Base-by-base conservation (phyloP, 2,113 vertebrate species). In the Tretioscincus oriximinensis region DNA sequence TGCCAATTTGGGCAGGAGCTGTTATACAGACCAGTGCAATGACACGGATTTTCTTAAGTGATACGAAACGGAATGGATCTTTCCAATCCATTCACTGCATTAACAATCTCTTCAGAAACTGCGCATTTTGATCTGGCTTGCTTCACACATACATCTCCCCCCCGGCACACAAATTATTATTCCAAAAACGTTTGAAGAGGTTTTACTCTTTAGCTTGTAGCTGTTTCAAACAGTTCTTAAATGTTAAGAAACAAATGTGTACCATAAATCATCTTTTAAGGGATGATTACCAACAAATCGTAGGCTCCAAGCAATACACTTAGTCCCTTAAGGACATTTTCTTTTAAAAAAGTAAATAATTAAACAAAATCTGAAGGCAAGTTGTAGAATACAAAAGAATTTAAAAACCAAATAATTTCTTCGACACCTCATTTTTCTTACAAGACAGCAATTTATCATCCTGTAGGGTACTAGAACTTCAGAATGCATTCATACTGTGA, bases 281-380 rank as follows among this genome's bases (percentile, higher is more conserved):
- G 74, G 8, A 77, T 82, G 49, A 28, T 14, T 86, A 66, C 61
- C 74, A 73, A 73, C 35, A 22, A 88, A 82, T 11, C 69, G 70
- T 47, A 74, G 64, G 64, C 28, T 82, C 16, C 45, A 60, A 41
- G 9, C 54, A 66, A 76, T 1, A 26, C 3, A 29, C 76, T 28
- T n/a, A 77, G 41, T 69, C 41, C 16, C 74, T 24, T 9, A 76
- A 81, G 60, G 69, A 61, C 71, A 80, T 26, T 24, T 60, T 73
- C 5, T 58, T 76, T 45, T 47, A 86, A 81, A 75, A 11, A 22
- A 81, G 82, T n/a, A 9, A 80, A 60, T 26, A 86, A 82, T 83
- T 78, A 83, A 73, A 47, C 16, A 78, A 2, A 28, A 61, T 66
- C 9, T 10, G 61, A 70, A 68, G 26, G n/a, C 68, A 58, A 28